phyloP scores from a whole-genome alignment of 2,113 vertebrate species.

The Butorides virescens region DNA sequence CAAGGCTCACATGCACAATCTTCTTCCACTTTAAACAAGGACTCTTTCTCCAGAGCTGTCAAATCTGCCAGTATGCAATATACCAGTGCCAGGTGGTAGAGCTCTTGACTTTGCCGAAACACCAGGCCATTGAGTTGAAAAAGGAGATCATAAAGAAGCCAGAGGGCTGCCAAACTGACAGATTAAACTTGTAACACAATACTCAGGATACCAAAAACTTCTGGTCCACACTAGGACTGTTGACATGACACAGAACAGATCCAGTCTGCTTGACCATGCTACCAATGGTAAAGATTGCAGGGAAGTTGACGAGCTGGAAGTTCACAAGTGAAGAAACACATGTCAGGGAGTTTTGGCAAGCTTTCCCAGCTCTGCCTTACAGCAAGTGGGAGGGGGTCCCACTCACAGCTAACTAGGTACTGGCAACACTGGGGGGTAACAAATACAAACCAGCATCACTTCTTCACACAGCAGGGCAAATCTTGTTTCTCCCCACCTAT shows the following conservation, averaged over 20 bases:
- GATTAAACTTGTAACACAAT: neutral
- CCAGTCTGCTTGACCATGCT: neutral
- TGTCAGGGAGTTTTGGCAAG: neutral
- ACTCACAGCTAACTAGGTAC: neutral
- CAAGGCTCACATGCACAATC: neutral
- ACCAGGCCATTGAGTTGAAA: neutral
- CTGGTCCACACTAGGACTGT: neutral
- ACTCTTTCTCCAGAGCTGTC: neutral
- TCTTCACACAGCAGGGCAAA: neutral
- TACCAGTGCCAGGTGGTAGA: rapidly evolving
- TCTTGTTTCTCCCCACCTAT: neutral
- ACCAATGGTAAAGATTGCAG: neutral
- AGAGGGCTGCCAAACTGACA: neutral
- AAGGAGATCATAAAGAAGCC: neutral
- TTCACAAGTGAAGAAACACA: neutral
- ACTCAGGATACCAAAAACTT: neutral
- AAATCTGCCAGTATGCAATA: neutral
- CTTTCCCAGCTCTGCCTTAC: neutral
- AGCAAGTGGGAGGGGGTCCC: neutral
- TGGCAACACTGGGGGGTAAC: neutral
- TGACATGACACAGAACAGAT: neutral
- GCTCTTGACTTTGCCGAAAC: neutral
- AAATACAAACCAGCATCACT: neutral
- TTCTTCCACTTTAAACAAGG: neutral
- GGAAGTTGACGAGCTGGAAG: neutral